A percentile compares a stretch with the other conserved stretches of the same genome.
These are phyloP conservation scores for Allacma fusca DNA, from an alignment of 2,888 invertebrate species.

Conservation along the genomic window DNA sequence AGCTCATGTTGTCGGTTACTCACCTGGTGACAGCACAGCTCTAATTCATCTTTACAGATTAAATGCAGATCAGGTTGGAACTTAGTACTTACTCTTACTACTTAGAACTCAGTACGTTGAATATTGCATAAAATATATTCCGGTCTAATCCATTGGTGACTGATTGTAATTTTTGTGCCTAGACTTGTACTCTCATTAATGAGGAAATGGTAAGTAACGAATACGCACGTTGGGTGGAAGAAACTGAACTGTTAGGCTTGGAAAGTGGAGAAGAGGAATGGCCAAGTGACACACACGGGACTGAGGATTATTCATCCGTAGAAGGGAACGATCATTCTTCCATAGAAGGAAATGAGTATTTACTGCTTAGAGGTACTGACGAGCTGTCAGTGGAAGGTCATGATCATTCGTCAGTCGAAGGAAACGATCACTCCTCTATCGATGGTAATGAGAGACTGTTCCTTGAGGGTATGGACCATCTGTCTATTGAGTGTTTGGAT, in stretches of 20 bases:
- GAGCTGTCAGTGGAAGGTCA: slow-evolving; percentile 9
- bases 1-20: slow-evolving; percentile 87
- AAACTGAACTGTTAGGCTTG: slow-evolving; percentile 50
- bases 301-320: slow-evolving; percentile 21
- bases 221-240: slow-evolving; percentile 76
- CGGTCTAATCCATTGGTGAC: too few species aligned
- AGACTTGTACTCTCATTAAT: slow-evolving; percentile 71
- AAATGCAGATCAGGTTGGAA: slow-evolving; percentile 73
- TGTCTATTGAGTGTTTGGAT: slow-evolving; percentile 35
- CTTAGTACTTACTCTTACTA: not conserved
- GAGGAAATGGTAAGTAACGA: slow-evolving; percentile 85
- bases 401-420: slow-evolving; percentile 40
- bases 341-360: slow-evolving; percentile 30
- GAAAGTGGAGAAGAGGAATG: slow-evolving; percentile 41
- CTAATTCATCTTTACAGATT: slow-evolving; percentile 83
- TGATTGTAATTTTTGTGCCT: slow-evolving; percentile 46
- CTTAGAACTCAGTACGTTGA: slow-evolving; percentile 7
- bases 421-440: slow-evolving; percentile 36
- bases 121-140: too few species aligned
- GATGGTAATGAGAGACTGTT: slow-evolving; percentile 29
- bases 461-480: slow-evolving; percentile 35
- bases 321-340: slow-evolving; percentile 37
- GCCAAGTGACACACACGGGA: slow-evolving; percentile 21
- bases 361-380: slow-evolving; percentile 2
- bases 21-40: slow-evolving; percentile 76